A percentile compares a stretch with the other conserved stretches of the same genome.
phyloP scores from a whole-genome alignment of 2,888 invertebrate species.

The Lapara coniferarum region DNA sequence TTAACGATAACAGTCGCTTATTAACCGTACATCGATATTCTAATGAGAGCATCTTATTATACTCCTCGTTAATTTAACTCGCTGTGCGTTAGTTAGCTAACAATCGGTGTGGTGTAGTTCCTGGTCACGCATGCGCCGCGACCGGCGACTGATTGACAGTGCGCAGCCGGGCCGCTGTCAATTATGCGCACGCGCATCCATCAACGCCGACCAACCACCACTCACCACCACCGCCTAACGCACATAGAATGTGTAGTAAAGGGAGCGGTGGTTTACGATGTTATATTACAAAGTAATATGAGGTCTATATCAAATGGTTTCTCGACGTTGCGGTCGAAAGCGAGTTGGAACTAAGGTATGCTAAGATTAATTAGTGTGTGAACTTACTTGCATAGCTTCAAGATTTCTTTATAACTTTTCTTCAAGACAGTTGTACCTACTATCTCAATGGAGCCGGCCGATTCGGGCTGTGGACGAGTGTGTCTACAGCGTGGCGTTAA shows the following conservation, averaged over 20 bases:
- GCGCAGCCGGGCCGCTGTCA: constrained; percentile 52
- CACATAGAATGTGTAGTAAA: background rate
- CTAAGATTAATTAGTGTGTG: too few relatives aligned
- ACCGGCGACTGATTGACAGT: constrained; percentile 43
- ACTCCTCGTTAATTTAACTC: background rate
- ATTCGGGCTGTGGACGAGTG: too few relatives aligned
- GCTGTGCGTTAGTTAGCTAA: constrained; percentile 3
- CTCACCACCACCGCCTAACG: background rate
- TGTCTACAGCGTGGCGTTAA: too few relatives aligned
- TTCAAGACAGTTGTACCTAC: too few relatives aligned
- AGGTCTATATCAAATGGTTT: too few relatives aligned
- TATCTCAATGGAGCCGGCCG: too few relatives aligned
- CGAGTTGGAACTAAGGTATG: too few relatives aligned
- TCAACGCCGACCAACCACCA: constrained; percentile 42
- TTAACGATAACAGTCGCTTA: too few relatives aligned
- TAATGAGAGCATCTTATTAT: background rate
- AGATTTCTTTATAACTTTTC: too few relatives aligned
- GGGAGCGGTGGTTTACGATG: background rate
- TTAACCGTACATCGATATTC: background rate
- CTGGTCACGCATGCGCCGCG: constrained; percentile 24
- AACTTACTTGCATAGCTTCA: too few relatives aligned
- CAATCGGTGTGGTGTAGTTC: constrained; percentile 3
- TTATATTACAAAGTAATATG: too few relatives aligned
- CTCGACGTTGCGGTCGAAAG: too few relatives aligned
- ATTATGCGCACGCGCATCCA: constrained; percentile 57